phyloP scores from a whole-genome alignment of 2,113 vertebrate genomes.

The Sebastes fasciatus region DNA sequence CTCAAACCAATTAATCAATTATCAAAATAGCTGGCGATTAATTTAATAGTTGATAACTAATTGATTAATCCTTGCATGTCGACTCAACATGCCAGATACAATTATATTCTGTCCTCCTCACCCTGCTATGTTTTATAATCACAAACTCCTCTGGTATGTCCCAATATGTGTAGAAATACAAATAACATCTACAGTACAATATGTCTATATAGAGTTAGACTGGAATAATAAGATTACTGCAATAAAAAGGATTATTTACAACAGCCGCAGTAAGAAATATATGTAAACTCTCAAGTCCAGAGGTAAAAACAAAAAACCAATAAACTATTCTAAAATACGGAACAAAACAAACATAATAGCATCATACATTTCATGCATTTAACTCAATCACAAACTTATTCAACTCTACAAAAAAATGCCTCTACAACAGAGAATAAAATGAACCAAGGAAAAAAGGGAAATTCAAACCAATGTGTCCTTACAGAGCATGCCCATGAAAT shows the following conservation, averaged over 20 bases:
- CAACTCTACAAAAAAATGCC: slow-evolving; percentile 37
- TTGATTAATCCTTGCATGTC: too few species aligned
- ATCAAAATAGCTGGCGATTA: too few species aligned
- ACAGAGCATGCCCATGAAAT: slow-evolving; percentile 57
- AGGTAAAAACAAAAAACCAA: slow-evolving; percentile 56
- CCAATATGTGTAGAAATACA: background rate
- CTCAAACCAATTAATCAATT: too few species aligned
- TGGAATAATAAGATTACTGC: slow-evolving; percentile 8
- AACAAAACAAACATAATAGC: slow-evolving; percentile 41
- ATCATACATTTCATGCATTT: slow-evolving; percentile 64
- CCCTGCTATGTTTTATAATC: slow-evolving; percentile 1
- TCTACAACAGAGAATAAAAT: slow-evolving; percentile 33
- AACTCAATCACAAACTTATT: slow-evolving; percentile 42
- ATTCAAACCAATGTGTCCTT: slow-evolving; percentile 30
- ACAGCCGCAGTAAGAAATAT: slow-evolving; percentile 22
- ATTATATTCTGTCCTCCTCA: background rate
- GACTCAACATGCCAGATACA: background rate
- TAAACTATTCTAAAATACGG: slow-evolving; percentile 43
- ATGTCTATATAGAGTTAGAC: background rate
- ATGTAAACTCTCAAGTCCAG: slow-evolving; percentile 74
- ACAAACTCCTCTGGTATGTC: background rate
- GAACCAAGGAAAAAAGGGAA: slow-evolving; percentile 16
- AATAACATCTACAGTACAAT: background rate
- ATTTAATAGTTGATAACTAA: too few species aligned
- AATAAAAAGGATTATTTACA: background rate